phyloP scores from a whole-genome alignment of 1,140 invertebrate species.

The Drosophila dunni region DNA sequence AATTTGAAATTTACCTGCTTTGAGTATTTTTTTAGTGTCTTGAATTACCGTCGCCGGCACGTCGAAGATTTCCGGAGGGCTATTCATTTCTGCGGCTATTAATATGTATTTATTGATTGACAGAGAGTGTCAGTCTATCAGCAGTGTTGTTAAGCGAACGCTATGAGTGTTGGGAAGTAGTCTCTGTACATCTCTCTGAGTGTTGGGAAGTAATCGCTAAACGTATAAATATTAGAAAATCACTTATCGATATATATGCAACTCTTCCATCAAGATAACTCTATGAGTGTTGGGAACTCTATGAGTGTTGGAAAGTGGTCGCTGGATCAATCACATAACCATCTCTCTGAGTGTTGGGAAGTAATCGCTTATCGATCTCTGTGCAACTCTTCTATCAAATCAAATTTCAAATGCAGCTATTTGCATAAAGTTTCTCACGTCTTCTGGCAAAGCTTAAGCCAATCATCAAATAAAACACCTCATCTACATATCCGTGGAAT shows the following conservation, averaged over 20 bases:
- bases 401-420: background rate
- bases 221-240: no score
- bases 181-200: no score
- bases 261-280: no score
- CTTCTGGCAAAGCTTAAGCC: background rate
- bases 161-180: no score
- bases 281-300: no score
- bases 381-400: background rate
- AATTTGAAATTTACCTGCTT: background rate
- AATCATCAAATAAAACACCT: constrained; percentile 28
- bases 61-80: background rate
- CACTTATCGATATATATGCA: no score
- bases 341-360: no score
- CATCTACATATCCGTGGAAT: constrained; percentile 56
- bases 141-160: background rate
- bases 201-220: no score
- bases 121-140: background rate
- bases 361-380: background rate
- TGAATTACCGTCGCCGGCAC: background rate
- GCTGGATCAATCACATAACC: no score
- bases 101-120: background rate
- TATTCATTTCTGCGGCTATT: background rate
- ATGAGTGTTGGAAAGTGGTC: no score
- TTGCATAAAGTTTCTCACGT: background rate
- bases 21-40: background rate